Conservation (phyloP, 2,888 invertebrate genomes). For the Eilema caniola region DNA sequence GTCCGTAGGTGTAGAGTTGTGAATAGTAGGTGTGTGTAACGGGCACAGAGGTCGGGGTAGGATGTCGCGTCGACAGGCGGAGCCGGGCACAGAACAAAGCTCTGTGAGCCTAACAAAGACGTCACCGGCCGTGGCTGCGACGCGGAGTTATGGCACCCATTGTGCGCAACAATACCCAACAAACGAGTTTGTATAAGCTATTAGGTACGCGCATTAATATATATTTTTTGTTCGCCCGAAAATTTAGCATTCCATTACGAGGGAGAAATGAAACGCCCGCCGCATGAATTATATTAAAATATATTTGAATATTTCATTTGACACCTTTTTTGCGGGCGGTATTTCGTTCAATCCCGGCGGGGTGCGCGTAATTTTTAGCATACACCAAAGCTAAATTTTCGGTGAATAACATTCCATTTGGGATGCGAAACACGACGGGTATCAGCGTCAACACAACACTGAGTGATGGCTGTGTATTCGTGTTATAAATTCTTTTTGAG, state of each 20-base stretch:
- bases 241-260: slow-evolving; percentile 87
- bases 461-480: slow-evolving; percentile 78
- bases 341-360: slow-evolving; percentile 84
- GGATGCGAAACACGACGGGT: slow-evolving; percentile 81
- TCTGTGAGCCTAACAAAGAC: slow-evolving; percentile 84
- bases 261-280: slow-evolving; percentile 87
- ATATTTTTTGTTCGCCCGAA: slow-evolving; percentile 87
- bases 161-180: slow-evolving; percentile 87
- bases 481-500: slow-evolving; percentile 78
- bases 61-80: slow-evolving; percentile 79
- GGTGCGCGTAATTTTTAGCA: slow-evolving; percentile 84
- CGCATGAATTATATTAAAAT: slow-evolving; percentile 88
- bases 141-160: slow-evolving; percentile 87
- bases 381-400: slow-evolving; percentile 81
- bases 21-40: slow-evolving; percentile 61
- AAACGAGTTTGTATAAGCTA: slow-evolving; percentile 88
- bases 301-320: slow-evolving; percentile 88
- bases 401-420: slow-evolving; percentile 86
- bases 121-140: slow-evolving; percentile 86
- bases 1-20: slow-evolving; percentile 44
- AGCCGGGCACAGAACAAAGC: slow-evolving; percentile 81
- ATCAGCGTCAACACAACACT: slow-evolving; percentile 84
- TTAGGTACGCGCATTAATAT: slow-evolving; percentile 88
- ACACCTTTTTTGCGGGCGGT: slow-evolving; percentile 86
- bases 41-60: slow-evolving; percentile 65